Evolutionary conservation across 2,113 vertebrate genomes (phyloP), one percentile per base, ranked within the genome.

Genomic region (Zootoca vivipara): DNA sequence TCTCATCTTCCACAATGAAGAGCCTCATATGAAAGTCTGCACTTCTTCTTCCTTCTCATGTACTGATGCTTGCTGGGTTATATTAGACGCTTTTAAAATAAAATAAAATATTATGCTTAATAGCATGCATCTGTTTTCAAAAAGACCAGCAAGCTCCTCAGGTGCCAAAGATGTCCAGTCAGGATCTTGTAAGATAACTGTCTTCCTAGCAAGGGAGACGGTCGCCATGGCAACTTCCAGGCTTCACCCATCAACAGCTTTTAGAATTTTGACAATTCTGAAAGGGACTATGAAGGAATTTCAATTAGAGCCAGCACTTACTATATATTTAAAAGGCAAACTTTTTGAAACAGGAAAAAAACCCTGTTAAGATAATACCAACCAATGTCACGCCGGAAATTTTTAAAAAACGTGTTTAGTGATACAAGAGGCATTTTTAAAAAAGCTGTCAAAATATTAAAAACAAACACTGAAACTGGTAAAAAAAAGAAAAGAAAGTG

Each of bases 231-330:
- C 87, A 97, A 97, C 96, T 83, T 89, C n/a, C 0, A 93, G 90
- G 92, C 78, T 93, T 93, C 91, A 93, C 96, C 96, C 94, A 95
- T 96, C 96, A 96, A 96, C 95, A 95, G 95, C 96, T 96, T 95
- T 97, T 94, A 95, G 92, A 91, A 96, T 90, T 94, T 95, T 96
- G 96, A 96, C 96, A 96, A 95, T 96, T 97, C 93, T 93, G 95
- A 94, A 96, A 96, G 95, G 96, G 96, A 96, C 95, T 97, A 93
- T 96, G 97, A 86, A 72, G 79, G 81, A 88, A 88, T 88, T 78
- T 88, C 73, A 83, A 78, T 88, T 88, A 88, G 62, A 52, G 62
- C 18, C 56, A 88, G 35, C 62, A 83, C 81, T 70, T 69, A n/a
- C n/a, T n/a, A 78, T 88, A 52, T 67, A 69, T 78, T 38, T 77